phyloP scores from a whole-genome alignment of 2,888 invertebrate genomes.

The Pinctada fucata region DNA sequence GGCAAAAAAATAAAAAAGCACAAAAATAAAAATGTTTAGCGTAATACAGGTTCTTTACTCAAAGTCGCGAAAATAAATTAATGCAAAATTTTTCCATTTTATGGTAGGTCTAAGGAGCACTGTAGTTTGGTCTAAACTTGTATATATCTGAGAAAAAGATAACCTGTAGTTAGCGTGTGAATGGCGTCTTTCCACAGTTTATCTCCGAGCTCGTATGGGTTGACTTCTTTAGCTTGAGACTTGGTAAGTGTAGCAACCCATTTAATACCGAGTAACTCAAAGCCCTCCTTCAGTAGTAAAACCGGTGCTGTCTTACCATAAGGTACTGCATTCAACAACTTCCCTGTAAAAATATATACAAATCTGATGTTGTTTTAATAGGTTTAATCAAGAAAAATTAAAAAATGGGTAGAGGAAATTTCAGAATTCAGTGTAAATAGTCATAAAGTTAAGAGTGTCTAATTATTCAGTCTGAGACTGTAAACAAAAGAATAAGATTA shows the following conservation, averaged over 20 bases:
- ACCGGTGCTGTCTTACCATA: slow-evolving; percentile 55
- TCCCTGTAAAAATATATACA: slow-evolving; percentile 52
- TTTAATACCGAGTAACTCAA: slow-evolving; percentile 73
- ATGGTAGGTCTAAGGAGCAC: no score
- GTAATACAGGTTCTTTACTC: no score
- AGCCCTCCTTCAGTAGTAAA: slow-evolving; percentile 54
- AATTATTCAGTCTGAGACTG: neutral
- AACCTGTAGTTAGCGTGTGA: slow-evolving; percentile 67
- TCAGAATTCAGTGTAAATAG: neutral
- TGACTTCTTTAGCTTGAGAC: slow-evolving; percentile 72
- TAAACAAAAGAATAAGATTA: neutral
- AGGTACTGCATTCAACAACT: slow-evolving; percentile 63
- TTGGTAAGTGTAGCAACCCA: slow-evolving; percentile 67
- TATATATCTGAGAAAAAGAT: neutral
- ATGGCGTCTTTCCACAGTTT: slow-evolving; percentile 68
- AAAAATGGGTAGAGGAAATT: neutral
- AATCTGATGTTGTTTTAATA: no score
- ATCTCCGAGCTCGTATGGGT: slow-evolving; percentile 73
- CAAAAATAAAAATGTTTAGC: no score
- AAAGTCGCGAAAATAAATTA: no score
- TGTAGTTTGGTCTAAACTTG: no score
- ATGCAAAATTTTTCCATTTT: no score
- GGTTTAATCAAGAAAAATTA: neutral
- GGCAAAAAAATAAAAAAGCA: no score
- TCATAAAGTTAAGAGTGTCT: neutral